Conservation (phyloP, 2,888 invertebrate species). For the Mesochorus sp. region DNA sequence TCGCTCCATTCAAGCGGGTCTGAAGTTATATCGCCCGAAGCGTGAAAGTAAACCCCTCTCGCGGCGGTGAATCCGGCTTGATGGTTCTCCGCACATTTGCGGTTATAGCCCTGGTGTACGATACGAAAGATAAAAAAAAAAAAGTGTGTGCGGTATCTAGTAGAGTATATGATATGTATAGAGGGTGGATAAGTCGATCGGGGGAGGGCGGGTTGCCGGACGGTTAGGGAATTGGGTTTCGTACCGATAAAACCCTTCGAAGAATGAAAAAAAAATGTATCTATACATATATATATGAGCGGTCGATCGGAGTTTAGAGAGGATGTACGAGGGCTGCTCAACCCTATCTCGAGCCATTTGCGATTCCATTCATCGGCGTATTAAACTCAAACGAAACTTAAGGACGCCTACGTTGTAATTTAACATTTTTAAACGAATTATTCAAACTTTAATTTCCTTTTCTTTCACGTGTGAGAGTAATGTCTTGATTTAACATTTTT, state of each 20-base stretch:
- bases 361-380: constrained; percentile 18
- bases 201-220: neutral
- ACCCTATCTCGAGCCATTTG: constrained; percentile 19
- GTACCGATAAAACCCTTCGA: neutral
- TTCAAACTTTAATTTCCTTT: no score
- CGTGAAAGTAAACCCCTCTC: constrained; percentile 38
- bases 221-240: neutral
- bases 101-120: constrained; percentile 13
- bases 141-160: neutral
- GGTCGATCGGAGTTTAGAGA: neutral
- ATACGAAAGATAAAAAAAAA: constrained; percentile 25
- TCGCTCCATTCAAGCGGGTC: constrained; percentile 27
- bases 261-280: neutral
- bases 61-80: constrained; percentile 5
- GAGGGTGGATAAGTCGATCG: neutral
- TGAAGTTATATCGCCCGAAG: constrained; percentile 38
- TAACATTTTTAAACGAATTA: no score
- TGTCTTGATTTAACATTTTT: no score
- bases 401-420: no score
- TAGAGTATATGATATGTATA: neutral
- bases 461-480: neutral
- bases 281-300: no score
- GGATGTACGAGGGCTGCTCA: neutral
- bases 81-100: constrained; percentile 26
- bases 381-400: no score